Evolutionary conservation across 1,140 invertebrate genomes (phyloP), one percentile per base, ranked within the genome.

Genomic region (Tetramorium simillimum): DNA sequence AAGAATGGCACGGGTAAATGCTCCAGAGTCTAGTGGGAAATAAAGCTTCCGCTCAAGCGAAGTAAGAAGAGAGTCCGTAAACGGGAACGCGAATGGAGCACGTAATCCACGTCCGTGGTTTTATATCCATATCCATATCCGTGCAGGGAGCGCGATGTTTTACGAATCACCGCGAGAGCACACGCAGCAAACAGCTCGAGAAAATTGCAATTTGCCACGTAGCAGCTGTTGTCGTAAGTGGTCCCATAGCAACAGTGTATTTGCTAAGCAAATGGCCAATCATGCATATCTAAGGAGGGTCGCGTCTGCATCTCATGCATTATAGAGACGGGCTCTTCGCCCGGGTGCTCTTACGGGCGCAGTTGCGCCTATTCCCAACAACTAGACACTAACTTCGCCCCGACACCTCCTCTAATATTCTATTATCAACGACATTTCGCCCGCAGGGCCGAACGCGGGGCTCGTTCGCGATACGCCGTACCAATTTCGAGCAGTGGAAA

Each of bases 261-360:
- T 93, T 94, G 92, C 90, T 92, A 92, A 93, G 93, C 93, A 93
- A 94, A 94, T 94, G 92, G 91, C 91, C 93, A 94, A 94, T 94
- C 91, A 92, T 93, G 92, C 91, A 93, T 93, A 93, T 86, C 86
- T 86, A 91, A 94, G 85, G 80, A 92, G 90, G 90, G 89, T 92
- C 87, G 88, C 88, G 88, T 93, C 92, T 92, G 91, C 90, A 89
- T 93, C 88, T 91, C 87, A 91, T 94, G 90, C 90, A 93, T 93
- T 94, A 94, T 93, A 94, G 78, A 92, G 84, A 49, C 53, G 18
- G 60, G 40, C 81, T 81, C 69, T 78, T 77, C 56, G 72, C 67
- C 51, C 62, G 21, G 86, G 21, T 76, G 67, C 77, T 90, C 86
- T 90, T 90, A 70, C 70, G 58, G 53, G 65, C 60, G 58, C 33